A percentile compares a stretch with the other conserved stretches of the same genome.
Evolutionary conservation across 2,797 vertebrate genomes (phyloP).

Genomic region (Falco cherrug): DNA sequence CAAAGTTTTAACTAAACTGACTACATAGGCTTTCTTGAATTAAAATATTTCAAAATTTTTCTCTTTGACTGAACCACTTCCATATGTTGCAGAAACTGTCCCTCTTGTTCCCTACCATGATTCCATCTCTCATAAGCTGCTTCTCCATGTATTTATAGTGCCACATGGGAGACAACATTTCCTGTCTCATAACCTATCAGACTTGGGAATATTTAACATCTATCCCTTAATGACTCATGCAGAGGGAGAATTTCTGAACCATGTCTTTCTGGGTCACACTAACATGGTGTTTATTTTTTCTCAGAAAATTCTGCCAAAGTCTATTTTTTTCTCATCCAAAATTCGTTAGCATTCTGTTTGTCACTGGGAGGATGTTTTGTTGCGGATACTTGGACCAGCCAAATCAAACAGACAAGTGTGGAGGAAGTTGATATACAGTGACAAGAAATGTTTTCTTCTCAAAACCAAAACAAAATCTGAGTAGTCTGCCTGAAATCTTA

Average conservation of each 20-base stretch:
- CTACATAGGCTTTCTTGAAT: neutral
- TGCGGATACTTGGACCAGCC: neutral
- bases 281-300: neutral
- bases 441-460: constrained; percentile 8
- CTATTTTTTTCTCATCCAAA: neutral
- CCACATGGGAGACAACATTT: neutral
- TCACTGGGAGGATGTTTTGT: constrained; percentile 5
- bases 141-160: neutral
- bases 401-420: constrained; percentile 11
- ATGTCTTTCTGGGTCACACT: neutral
- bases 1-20: neutral
- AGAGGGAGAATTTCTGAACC: constrained; percentile 13
- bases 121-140: neutral
- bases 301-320: neutral
- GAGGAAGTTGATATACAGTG: neutral
- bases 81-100: neutral
- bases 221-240: neutral
- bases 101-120: neutral
- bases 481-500: neutral
- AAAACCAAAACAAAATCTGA: neutral
- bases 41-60: neutral
- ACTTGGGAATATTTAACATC: neutral
- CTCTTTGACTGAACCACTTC: neutral
- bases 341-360: constrained; percentile 1
- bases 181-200: neutral